phyloP scores from a whole-genome alignment of 92 coral and sea anemone genomes.

The Virgularia gustaviana region DNA sequence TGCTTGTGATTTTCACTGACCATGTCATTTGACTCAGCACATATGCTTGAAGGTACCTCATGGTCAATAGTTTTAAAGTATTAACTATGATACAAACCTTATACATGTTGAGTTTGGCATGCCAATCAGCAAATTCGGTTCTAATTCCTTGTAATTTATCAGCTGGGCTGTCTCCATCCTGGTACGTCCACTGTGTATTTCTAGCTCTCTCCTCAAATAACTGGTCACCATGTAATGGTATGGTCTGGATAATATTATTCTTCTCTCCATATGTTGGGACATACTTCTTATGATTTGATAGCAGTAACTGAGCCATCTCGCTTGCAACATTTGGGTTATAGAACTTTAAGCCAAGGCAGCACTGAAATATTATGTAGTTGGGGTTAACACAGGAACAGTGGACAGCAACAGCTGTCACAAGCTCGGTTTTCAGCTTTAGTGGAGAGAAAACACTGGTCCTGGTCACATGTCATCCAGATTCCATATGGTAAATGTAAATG shows the following conservation, averaged over 20 bases:
- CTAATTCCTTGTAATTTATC: conserved; percentile 43
- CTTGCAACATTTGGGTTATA: too few species aligned
- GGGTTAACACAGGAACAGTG: too few species aligned
- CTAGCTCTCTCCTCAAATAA: conserved; percentile 56
- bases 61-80: too few species aligned
- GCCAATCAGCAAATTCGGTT: too few species aligned
- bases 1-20: too few species aligned
- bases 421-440: background rate
- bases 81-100: conserved; percentile 33
- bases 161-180: conserved; percentile 32
- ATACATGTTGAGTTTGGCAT: conserved; percentile 52
- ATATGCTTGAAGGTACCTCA: too few species aligned
- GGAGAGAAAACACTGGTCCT: background rate
- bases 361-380: conserved; percentile 28
- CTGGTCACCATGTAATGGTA: conserved; percentile 61
- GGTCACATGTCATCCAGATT: too few species aligned
- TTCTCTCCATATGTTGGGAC: conserved; percentile 28
- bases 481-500: too few species aligned
- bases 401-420: background rate
- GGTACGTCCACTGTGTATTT: conserved; percentile 53
- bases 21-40: too few species aligned
- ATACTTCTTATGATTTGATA: conserved; percentile 53
- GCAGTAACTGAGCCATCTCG: conserved; percentile 63
- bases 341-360: conserved; percentile 60
- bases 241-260: background rate